Evolutionary conservation across 2,113 vertebrate genomes (phyloP), one percentile per base, ranked within the genome.

Genomic region (Stegostoma tigrinum): DNA sequence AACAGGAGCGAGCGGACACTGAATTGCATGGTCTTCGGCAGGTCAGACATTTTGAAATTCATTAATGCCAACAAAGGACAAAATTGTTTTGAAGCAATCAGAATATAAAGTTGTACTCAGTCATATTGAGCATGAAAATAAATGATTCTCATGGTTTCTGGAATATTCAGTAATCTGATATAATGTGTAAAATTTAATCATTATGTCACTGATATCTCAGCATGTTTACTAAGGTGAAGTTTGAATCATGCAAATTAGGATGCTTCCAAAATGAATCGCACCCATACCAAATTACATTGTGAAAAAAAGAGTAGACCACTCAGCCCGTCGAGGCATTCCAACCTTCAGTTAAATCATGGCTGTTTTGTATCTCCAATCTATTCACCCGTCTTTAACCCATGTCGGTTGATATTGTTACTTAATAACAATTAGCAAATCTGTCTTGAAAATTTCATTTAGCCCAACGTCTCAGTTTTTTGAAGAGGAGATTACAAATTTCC

Each of bases 11-110:
- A 61, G 97, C 97, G 1, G 97, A 97, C n/a, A 97, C 97, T 0
- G 98, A 99, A 66, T 97, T 99, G 0, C 97, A 96, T 89, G 98
- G 96, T 96, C 97, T 99, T 86, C 97, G 96, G 34, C 98, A 98
- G 98, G 98, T 99, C 96, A 0, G 96, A 45, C n/a, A 48, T 95
- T 45, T 4, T 66, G 89, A 23, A 38, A n/a, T 61, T 30, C 61
- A 30, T 90, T n/a, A 64, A n/a, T 91, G 38, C 0, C 34, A 66
- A 38, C 61, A 93, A 61, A 90, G 12, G 48, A 23, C 7, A 66
- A 93, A 66, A 19, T 67, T 93, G 89, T n/a, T 38, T 23, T 93
- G 89, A 93, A 38, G 61, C 19, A 91, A 17, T 91, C 55, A 7
- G 30, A 30, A n/a, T 30, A 55, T 10, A 55, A 90, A 34, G 48